phyloP scores from a whole-genome alignment of 2,113 vertebrate genomes.

The mouse (Mus musculus) region GRCm39 chr6:136003501-136004000 shows the following conservation, averaged over 20 bases:
- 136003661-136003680: neutral
- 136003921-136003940: rapidly evolving
- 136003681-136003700: neutral
- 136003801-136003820: neutral
- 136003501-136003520: neutral
- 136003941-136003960: neutral
- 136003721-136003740: neutral
- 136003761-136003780: neutral
- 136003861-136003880: no score
- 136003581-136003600: neutral
- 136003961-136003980: neutral
- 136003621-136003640: neutral
- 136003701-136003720: neutral
- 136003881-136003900: no score
- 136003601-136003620: neutral
- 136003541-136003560: neutral
- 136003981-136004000: neutral
- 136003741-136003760: neutral
- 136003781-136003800: neutral
- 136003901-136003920: neutral
- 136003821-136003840: neutral
- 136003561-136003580: rapidly evolving
- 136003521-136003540: neutral
- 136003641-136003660: neutral
- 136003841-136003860: neutral